Evolutionary conservation across 2,888 invertebrate species (phyloP).

Genomic region (Perithous albicinctus): DNA sequence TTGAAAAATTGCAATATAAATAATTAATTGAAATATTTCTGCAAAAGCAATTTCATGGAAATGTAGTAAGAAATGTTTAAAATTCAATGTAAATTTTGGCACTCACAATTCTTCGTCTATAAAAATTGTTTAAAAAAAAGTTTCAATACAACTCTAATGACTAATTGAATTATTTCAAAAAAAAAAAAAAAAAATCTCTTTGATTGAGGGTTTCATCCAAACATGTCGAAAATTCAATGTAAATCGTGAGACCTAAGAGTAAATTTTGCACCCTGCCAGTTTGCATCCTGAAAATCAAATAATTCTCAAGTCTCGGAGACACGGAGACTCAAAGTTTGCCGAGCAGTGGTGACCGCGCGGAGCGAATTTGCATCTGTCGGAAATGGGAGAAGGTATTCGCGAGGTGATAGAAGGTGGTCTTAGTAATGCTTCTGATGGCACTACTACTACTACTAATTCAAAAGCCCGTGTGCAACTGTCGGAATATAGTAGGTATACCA

Average conservation of each 20-base stretch:
- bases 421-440: slow-evolving; percentile 24
- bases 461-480: slow-evolving; percentile 38
- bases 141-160: too few relatives aligned
- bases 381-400: slow-evolving; percentile 60
- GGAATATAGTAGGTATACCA: slow-evolving; percentile 58
- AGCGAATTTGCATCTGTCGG: slow-evolving; percentile 67
- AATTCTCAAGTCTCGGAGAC: slow-evolving; percentile 35
- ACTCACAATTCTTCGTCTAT: too few relatives aligned
- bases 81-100: too few relatives aligned
- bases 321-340: slow-evolving; percentile 59
- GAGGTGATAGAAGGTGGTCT: slow-evolving; percentile 56
- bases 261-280: slow-evolving; percentile 21
- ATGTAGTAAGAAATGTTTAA: too few relatives aligned
- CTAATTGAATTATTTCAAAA: too few relatives aligned
- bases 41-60: too few relatives aligned
- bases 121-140: too few relatives aligned
- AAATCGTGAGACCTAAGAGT: neutral
- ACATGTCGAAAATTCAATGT: neutral
- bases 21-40: too few relatives aligned
- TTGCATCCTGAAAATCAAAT: slow-evolving; percentile 30
- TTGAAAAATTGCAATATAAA: too few relatives aligned
- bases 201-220: too few relatives aligned
- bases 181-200: too few relatives aligned
- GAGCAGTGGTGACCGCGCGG: slow-evolving; percentile 57
- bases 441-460: slow-evolving; percentile 6